Base-by-base conservation (phyloP, 2,113 vertebrate species). In the Pardalotus punctatus region DNA sequence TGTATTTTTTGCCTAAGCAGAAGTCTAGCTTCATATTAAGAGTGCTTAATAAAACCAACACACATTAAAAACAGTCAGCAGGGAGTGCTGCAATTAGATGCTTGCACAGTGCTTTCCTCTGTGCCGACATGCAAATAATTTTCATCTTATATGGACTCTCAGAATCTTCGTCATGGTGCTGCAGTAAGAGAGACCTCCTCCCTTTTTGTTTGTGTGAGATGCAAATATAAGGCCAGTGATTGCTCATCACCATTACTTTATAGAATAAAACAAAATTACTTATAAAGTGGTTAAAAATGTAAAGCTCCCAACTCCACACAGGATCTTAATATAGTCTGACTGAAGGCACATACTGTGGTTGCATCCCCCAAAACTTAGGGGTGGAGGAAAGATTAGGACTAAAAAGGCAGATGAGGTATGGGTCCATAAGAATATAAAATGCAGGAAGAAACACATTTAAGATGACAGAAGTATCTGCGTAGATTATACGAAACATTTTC, bases 1-100 rank as follows among this genome's bases (percentile, higher is more conserved):
- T 72, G 29, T 7, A 31, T 81, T 94, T 84, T 93, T 86, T 89
- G 69, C 89, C 23, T 36, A 91, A 96, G 96, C 80, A 76, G 56
- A 97, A 97, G 79, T 93, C 72, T 80, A 81, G 62, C 54, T 97
- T 96, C 74, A 85, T 97, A 94, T 82, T 96, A 94, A 83, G 86
- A 96, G 95, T 70, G 67, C 95, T 97, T 98, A 97, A 96, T 97
- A 97, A 97, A 97, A 97, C 94, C 80, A 96, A 96, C 80, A 97
- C 90, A 91, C 86, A 83, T 40, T 95, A 96, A 91, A 96, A 97
- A 87, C 94, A 91, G 92, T 88, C 97, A 97, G 95, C 93, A 94
- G 96, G 94, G 91, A 98, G 91, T 71, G 90, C 38, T 93, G 76
- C 86, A 96, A 97, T 97, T 96, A 96, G 95, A 91, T 70, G 67